phyloP scores from a whole-genome alignment of 2,888 invertebrate species.

The Oligia latruncula region DNA sequence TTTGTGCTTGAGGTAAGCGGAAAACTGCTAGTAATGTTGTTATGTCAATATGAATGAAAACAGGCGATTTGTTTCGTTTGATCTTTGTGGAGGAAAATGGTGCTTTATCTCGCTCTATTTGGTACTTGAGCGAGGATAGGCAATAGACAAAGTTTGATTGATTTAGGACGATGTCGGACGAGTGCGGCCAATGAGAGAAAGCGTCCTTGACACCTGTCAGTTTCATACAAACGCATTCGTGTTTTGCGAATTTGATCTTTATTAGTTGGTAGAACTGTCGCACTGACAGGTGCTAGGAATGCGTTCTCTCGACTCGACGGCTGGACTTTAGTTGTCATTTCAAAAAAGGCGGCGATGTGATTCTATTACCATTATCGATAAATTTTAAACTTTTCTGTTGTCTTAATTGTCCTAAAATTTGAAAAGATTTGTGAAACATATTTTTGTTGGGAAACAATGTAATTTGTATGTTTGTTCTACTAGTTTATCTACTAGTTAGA shows the following conservation, averaged over 20 bases:
- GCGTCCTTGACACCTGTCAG: background rate
- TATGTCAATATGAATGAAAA: conserved; percentile 41
- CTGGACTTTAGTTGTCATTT: background rate
- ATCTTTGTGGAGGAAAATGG: conserved; percentile 28
- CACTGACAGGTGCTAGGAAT: background rate
- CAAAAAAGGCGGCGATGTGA: background rate
- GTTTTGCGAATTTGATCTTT: background rate
- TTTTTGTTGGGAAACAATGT: background rate
- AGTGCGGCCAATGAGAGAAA: background rate
- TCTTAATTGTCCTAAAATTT: background rate
- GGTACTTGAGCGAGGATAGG: background rate
- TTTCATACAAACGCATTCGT: background rate
- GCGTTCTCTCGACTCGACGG: background rate
- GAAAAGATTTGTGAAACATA: background rate
- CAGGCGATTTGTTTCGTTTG: conserved; percentile 30
- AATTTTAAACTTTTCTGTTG: background rate
- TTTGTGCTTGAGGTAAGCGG: conserved; percentile 31
- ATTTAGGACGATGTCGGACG: background rate
- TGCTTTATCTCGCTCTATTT: background rate
- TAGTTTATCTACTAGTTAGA: too few species aligned
- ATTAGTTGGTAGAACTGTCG: background rate
- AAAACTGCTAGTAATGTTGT: conserved; percentile 43
- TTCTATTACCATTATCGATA: background rate
- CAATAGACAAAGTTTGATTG: background rate
- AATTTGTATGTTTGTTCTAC: background rate